Base-by-base conservation (phyloP, 2,888 invertebrate genomes). In the Teleiodes luculella region DNA sequence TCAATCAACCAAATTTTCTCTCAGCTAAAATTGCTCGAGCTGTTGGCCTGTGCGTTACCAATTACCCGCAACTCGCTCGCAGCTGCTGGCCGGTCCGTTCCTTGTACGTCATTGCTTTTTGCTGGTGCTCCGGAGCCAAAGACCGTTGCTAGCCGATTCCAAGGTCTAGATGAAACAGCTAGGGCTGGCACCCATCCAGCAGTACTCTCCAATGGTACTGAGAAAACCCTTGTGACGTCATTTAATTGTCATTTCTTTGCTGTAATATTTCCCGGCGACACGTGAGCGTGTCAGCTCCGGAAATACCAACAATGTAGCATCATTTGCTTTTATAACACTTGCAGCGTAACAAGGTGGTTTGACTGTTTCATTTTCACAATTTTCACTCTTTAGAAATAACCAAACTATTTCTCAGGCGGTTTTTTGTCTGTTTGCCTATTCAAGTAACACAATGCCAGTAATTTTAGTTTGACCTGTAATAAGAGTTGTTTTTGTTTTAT, bases 281-380 rank as follows among this genome's bases (percentile, higher is more conserved):
- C 41, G 7, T 41, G 28, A 5, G 33, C 10, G 33, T 43, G 24
- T 43, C 43, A 43, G 5, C 43, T 8, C 8, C 43, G 43, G 43
- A 43, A 43, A 43, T 43, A n/a, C 43, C 43, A n/a, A 43, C 43
- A 24, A 43, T 43, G 43, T 24, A 43, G 24, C 43, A 28, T 43
- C 43, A 43, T 43, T 43, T 43, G n/a, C 43, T 28, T 20, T 43
- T 43, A 43, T 2, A 43, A 43, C 43, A 43, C n/a, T 16, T 7
- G n/a, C 24, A 20, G 7, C 8, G 7, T 16, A 8, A 18, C 18
- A 1, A 2, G 10, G 10, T 18, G 20, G 5, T 11, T 10, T 8
- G 18, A 18, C 3, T 10, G 18, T 8, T 11, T 20, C 13, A 41
- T 4, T 24, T 24, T 4, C 24, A 3, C 24, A 4, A 3, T 24